These are phyloP conservation scores for Colletes latitarsis DNA, from an alignment of 1,140 invertebrate species.

Conservation along the genomic window DNA sequence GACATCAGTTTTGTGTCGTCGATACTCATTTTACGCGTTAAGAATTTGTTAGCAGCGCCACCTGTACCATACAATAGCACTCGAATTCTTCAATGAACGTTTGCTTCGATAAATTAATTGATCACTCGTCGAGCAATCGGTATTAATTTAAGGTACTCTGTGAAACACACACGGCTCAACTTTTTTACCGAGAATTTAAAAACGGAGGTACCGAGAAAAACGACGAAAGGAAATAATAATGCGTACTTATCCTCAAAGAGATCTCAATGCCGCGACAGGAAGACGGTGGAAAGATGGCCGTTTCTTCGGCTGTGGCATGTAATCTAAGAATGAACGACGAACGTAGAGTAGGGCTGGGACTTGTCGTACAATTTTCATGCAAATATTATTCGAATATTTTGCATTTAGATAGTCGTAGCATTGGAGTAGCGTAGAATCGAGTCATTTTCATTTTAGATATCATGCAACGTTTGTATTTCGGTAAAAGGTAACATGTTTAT, in stretches of 20 bases:
- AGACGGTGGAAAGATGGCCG: no score
- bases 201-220: not conserved
- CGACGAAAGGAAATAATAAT: conserved; percentile 5
- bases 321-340: not conserved
- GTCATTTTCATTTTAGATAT: no score
- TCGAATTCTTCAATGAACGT: not conserved
- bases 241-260: conserved; percentile 38
- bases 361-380: no score
- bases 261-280: conserved; percentile 31
- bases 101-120: not conserved
- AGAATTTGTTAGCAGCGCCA: conserved; percentile 11
- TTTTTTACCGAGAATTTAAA: conserved; percentile 27
- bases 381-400: no score
- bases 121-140: conserved; percentile 12
- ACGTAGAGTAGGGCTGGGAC: not conserved
- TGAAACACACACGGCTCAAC: conserved; percentile 19
- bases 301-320: not conserved
- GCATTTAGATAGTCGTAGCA: no score
- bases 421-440: no score
- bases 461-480: no score
- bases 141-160: conserved; percentile 39
- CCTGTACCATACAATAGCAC: not conserved
- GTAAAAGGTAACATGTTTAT: no score
- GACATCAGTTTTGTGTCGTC: not conserved
- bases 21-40: not conserved